Conservation (phyloP, 2,113 vertebrate species). For the Verasper variegatus region DNA sequence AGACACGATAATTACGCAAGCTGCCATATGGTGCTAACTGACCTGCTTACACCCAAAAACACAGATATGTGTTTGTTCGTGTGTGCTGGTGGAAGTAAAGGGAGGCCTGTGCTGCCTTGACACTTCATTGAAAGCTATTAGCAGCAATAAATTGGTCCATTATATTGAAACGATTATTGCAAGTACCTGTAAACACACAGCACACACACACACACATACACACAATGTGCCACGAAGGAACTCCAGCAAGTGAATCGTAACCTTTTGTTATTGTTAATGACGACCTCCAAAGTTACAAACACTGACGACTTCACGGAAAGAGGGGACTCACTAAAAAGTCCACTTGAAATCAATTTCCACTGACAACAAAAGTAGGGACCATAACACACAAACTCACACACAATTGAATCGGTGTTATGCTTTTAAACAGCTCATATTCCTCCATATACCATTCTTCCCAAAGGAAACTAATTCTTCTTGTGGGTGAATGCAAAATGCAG, state of each 20-base stretch:
- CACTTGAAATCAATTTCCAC: background rate
- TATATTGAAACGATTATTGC: no score
- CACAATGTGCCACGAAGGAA: no score
- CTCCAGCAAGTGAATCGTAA: no score
- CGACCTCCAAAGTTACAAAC: slow-evolving; percentile 1
- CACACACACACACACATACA: no score
- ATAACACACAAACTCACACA: background rate
- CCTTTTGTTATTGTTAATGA: background rate
- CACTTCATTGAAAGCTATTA: slow-evolving; percentile 23
- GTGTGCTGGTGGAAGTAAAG: slow-evolving; percentile 4
- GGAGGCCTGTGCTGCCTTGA: background rate
- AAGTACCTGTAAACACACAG: no score
- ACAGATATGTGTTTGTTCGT: slow-evolving; percentile 42
- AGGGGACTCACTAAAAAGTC: background rate
- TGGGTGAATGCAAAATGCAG: no score
- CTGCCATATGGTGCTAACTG: slow-evolving; percentile 76
- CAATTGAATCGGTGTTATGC: background rate
- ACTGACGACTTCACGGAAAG: background rate
- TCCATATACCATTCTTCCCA: no score
- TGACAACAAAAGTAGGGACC: background rate
- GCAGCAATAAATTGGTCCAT: slow-evolving; percentile 24
- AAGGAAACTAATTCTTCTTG: no score
- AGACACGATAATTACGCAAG: slow-evolving; percentile 77
- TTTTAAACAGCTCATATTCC: background rate
- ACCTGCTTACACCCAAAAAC: slow-evolving; percentile 65